Percentiles rank a stretch among this genome's conserved stretches.
phyloP scores from a whole-genome alignment of 2,797 vertebrate genomes.

The Eurystomus glaucurus region DNA sequence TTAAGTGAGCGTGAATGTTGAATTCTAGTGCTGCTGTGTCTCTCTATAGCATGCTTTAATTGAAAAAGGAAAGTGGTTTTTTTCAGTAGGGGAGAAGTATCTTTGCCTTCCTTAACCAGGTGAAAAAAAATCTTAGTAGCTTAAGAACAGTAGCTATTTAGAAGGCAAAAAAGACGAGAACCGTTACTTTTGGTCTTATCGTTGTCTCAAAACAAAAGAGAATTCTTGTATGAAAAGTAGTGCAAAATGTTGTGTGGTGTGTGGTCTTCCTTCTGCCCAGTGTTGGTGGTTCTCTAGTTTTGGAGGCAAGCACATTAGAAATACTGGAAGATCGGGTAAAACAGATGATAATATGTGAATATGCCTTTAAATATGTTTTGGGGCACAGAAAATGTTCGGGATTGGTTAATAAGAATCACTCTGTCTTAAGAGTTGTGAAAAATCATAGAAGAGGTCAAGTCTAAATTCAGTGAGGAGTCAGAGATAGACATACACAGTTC shows the following conservation, averaged over 20 bases:
- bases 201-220: background rate
- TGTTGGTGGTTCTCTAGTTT: background rate
- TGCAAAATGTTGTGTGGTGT: background rate
- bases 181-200: background rate
- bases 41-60: background rate
- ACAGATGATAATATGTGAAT: background rate
- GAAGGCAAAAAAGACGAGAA: background rate
- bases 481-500: background rate
- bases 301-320: background rate
- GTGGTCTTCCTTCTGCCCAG: background rate
- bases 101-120: background rate
- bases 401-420: background rate
- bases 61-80: background rate
- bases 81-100: background rate
- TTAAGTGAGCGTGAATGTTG: background rate
- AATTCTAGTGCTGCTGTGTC: background rate
- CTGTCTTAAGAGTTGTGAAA: background rate
- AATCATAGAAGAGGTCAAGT: background rate
- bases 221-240: background rate
- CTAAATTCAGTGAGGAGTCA: background rate
- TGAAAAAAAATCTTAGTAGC: background rate
- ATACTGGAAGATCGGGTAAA: background rate
- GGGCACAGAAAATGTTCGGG: background rate
- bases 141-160: background rate
- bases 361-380: background rate